Conservation (phyloP, 2,113 vertebrate genomes). For the Raja brachyura region DNA sequence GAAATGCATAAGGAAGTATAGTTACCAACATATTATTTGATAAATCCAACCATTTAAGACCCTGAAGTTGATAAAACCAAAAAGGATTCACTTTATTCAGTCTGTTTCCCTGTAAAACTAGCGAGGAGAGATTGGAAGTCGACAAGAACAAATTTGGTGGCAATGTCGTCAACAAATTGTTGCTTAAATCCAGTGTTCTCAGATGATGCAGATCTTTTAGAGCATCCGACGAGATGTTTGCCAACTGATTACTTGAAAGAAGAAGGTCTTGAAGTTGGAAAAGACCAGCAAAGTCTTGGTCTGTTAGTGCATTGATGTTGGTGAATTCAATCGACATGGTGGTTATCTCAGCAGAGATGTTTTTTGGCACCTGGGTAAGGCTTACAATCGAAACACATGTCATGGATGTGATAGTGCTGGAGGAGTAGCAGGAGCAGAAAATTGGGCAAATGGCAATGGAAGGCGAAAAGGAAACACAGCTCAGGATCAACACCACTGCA, state of each 20-base stretch:
- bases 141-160: conserved; percentile 52
- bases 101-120: conserved; percentile 67
- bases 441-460: conserved; percentile 43
- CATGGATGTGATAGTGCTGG: conserved; percentile 50
- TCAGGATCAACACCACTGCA: neutral
- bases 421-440: conserved; percentile 55
- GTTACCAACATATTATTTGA: conserved; percentile 57
- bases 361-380: conserved; percentile 52
- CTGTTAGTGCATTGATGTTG: conserved; percentile 55
- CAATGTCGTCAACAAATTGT: conserved; percentile 57
- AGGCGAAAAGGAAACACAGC: neutral
- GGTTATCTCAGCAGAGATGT: conserved; percentile 52
- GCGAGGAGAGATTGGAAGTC: conserved; percentile 47
- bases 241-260: conserved; percentile 64
- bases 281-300: conserved; percentile 48
- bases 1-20: conserved; percentile 50
- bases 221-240: conserved; percentile 51
- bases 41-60: conserved; percentile 59
- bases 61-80: conserved; percentile 56
- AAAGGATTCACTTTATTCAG: conserved; percentile 43
- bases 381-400: conserved; percentile 54
- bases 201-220: conserved; percentile 56
- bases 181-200: conserved; percentile 64
- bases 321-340: conserved; percentile 68
- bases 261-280: conserved; percentile 64